A percentile compares a stretch with the other conserved stretches of the same genome.
Conservation (phyloP, 2,888 invertebrate species). For the Neoascia interrupta region DNA sequence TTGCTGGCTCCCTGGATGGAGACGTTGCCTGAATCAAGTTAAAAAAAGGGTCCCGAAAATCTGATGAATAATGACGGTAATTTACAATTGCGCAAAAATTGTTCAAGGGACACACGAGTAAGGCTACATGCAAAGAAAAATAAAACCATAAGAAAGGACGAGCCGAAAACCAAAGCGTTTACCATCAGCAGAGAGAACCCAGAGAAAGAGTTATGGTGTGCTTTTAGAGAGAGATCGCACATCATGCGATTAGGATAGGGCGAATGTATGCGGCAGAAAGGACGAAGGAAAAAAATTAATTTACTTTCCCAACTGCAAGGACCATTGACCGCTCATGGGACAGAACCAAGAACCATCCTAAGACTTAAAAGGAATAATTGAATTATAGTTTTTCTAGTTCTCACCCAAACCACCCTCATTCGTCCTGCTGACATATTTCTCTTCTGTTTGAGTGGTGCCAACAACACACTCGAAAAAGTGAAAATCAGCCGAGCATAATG, state of each 20-base stretch:
- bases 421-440: too few relatives aligned
- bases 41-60: conserved; percentile 56
- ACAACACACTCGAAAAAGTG: too few relatives aligned
- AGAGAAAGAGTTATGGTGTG: too few relatives aligned
- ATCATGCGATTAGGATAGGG: conserved; percentile 27
- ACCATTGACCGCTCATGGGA: conserved; percentile 58
- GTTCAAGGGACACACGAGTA: conserved; percentile 7
- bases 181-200: too few relatives aligned
- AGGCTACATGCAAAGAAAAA: too few relatives aligned
- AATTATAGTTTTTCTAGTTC: too few relatives aligned
- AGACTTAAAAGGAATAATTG: conserved; percentile 61
- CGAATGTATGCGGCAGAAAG: conserved; percentile 29
- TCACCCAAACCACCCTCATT: too few relatives aligned
- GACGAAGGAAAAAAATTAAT: conserved; percentile 25
- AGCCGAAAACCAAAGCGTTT: conserved; percentile 31
- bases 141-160: too few relatives aligned
- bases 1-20: background rate
- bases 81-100: conserved; percentile 53
- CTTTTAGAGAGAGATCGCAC: too few relatives aligned
- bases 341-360: conserved; percentile 46
- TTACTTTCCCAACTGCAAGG: conserved; percentile 35
- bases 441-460: conserved; percentile 40
- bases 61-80: conserved; percentile 61
- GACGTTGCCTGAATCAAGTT: conserved; percentile 50
- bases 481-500: conserved; percentile 23